Conservation (phyloP, 2,113 vertebrate genomes). For the Copsychus sechellarum region DNA sequence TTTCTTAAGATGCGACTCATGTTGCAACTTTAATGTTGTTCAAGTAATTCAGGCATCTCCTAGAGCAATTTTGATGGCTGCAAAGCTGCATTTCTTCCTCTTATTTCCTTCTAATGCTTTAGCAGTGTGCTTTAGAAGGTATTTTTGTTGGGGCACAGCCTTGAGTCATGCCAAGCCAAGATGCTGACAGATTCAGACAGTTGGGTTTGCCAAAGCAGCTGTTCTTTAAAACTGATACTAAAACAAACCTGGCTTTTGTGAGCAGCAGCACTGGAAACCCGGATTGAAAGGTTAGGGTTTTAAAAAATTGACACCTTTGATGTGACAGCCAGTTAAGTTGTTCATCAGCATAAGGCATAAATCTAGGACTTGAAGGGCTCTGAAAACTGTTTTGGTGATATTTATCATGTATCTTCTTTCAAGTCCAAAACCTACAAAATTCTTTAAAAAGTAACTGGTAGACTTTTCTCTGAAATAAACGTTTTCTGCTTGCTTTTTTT, state of each 20-base stretch:
- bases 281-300: background rate
- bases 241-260: background rate
- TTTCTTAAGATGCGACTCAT: background rate
- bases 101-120: background rate
- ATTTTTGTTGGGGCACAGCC: background rate
- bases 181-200: background rate
- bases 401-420: background rate
- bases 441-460: background rate
- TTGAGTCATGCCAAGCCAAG: background rate
- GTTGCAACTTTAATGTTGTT: background rate
- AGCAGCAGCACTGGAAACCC: background rate
- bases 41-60: background rate
- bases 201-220: background rate
- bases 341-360: background rate
- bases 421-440: background rate
- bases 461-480: background rate
- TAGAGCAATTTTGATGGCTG: background rate
- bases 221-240: background rate
- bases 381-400: fast-evolving
- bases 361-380: background rate
- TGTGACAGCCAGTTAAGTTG: background rate
- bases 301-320: background rate
- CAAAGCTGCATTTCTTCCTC: background rate
- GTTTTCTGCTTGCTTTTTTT: background rate
- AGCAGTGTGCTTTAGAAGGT: background rate